phyloP scores from a whole-genome alignment of 2,888 invertebrate species.

The Drosophila anomelani region DNA sequence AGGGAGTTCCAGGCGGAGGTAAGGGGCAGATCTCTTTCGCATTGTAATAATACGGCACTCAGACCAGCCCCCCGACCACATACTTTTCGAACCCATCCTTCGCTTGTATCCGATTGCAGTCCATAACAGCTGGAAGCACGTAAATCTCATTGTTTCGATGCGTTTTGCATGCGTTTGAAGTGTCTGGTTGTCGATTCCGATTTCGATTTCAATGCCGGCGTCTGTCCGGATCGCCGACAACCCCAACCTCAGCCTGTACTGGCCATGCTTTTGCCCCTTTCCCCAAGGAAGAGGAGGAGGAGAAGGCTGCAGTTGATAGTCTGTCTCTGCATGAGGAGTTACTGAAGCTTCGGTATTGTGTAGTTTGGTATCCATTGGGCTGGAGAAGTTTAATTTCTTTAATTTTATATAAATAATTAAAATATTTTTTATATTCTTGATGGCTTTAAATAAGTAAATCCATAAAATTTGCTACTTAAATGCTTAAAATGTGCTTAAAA shows the following conservation, averaged over 20 bases:
- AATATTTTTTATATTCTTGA: too few relatives aligned
- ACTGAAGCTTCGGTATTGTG: constrained; percentile 7
- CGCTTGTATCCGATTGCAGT: constrained; percentile 74
- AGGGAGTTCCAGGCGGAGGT: not conserved
- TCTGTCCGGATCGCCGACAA: constrained; percentile 16
- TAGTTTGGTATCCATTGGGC: constrained; percentile 5
- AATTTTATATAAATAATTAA: too few relatives aligned
- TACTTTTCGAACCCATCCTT: constrained; percentile 4
- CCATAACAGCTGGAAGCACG: constrained; percentile 73
- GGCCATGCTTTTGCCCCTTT: not conserved
- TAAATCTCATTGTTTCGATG: constrained; percentile 72
- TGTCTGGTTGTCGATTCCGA: constrained; percentile 47
- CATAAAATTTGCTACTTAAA: too few relatives aligned
- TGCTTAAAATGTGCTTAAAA: not conserved
- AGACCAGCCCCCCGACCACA: constrained; percentile 9
- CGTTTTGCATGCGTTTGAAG: constrained; percentile 71
- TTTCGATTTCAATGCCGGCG: constrained; percentile 66
- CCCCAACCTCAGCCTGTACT: not conserved
- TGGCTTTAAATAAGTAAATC: too few relatives aligned
- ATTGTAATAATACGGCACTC: constrained; percentile 49
- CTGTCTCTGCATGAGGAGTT: constrained; percentile 16
- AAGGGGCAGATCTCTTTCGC: constrained; percentile 38
- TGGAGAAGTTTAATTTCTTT: not conserved
- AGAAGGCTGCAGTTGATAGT: constrained; percentile 38
- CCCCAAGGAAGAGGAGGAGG: constrained; percentile 1